Evolutionary conservation across 2,888 invertebrate genomes (phyloP), one percentile per base, ranked within the genome.

Genomic region (Dexiosoma caninum): DNA sequence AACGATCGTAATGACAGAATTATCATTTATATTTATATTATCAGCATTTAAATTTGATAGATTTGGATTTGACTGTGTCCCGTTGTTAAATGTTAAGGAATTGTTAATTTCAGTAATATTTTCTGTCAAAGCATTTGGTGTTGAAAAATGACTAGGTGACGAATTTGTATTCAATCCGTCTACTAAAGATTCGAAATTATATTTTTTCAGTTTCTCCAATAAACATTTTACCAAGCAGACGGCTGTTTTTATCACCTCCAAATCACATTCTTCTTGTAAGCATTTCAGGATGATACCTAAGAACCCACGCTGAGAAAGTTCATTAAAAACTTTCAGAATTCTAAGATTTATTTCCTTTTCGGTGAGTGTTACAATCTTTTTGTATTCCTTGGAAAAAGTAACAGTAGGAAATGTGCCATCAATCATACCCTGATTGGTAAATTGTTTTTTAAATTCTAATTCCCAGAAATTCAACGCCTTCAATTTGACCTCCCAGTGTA

Each of bases 401-500:
- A 95, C 94, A 0, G 92, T 92, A 0, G 96, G 96, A 88, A 96
- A 96, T 0, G 91, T 92, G 0, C 95, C 95, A 86, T 96, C 95
- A 10, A 96, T 92, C 94, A 96, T 95, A n/a, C 96, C 96, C 89
- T 95, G 95, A 85, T 95, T 92, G 0, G 91, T 92, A 8, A 95
- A 90, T 66, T 93, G 92, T 0, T 92, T 92, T 23, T 92, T 91
- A 51, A 95, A 93, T 21, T 94, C 93, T 10, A 92, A 90, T 69
- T 92, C 92, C 95, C 96, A 96, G 85, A 95, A 96, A 74, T 92
- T 91, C 0, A 96, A 87, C 0, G 95, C 94, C 70, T 92, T 92
- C 0, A 94, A 90, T 88, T 95, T 95, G 0, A 95, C 95, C 87
- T 96, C 96, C 95, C 96, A 95, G 86, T 96, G 94, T 72, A 95